Evolutionary conservation across 2,888 invertebrate species (phyloP).

Genomic region (Drosophila affinis): DNA sequence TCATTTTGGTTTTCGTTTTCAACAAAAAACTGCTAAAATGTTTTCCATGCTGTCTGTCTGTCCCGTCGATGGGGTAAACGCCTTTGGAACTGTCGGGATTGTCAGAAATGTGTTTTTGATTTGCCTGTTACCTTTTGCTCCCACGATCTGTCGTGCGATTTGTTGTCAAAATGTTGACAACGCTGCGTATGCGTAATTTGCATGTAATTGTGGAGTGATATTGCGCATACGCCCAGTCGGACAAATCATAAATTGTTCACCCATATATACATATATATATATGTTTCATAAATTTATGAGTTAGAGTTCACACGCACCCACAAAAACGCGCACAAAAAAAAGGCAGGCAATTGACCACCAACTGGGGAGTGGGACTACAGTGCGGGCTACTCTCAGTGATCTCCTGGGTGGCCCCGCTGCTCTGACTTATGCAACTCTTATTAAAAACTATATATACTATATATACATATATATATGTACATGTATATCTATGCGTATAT

Average conservation of each 20-base stretch:
- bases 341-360: constrained; percentile 61
- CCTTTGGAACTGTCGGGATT: constrained; percentile 50
- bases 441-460: constrained; percentile 62
- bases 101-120: constrained; percentile 42
- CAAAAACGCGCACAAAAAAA: constrained; percentile 40
- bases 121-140: constrained; percentile 47
- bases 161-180: constrained; percentile 57
- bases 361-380: constrained; percentile 24
- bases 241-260: constrained; percentile 62
- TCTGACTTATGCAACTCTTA: constrained; percentile 67
- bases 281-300: constrained; percentile 62
- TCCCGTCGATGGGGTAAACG: constrained; percentile 45
- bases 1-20: constrained; percentile 51
- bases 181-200: constrained; percentile 59
- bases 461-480: constrained; percentile 17
- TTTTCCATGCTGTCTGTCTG: constrained; percentile 63
- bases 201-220: constrained; percentile 53
- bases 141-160: constrained; percentile 78
- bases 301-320: constrained; percentile 73
- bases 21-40: constrained; percentile 68
- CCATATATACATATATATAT: constrained; percentile 12
- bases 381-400: constrained; percentile 39
- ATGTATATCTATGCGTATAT: constrained; percentile 1
- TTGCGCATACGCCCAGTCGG: constrained; percentile 62
- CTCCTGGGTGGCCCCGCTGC: constrained; percentile 61